phyloP scores from a whole-genome alignment of 2,888 invertebrate genomes.

The Euproctis similis region DNA sequence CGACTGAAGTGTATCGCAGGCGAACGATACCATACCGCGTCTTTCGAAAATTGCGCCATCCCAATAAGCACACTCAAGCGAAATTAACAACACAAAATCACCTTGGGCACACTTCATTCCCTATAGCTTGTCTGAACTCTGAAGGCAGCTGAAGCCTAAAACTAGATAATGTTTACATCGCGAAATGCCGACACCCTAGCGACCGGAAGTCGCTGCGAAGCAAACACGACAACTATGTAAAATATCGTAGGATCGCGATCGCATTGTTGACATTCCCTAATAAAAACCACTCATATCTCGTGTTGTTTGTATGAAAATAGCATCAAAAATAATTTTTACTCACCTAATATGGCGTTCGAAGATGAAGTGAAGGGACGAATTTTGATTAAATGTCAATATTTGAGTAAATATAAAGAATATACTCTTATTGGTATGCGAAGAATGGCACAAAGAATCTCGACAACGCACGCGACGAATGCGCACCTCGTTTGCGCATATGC shows the following conservation, averaged over 20 bases:
- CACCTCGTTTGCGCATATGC: slow-evolving; percentile 87
- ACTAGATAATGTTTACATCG: slow-evolving; percentile 76
- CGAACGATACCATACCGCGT: slow-evolving; percentile 76
- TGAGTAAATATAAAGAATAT: slow-evolving; percentile 83
- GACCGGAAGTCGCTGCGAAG: slow-evolving; percentile 76
- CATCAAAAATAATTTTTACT: slow-evolving; percentile 77
- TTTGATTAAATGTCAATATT: slow-evolving; percentile 79
- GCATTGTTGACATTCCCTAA: slow-evolving; percentile 83
- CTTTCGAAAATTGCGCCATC: slow-evolving; percentile 78
- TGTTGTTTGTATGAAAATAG: slow-evolving; percentile 78
- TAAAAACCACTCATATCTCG: slow-evolving; percentile 78
- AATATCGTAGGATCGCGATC: slow-evolving; percentile 85
- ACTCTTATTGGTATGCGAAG: slow-evolving; percentile 93
- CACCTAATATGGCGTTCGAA: slow-evolving; percentile 82
- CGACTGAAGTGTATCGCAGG: slow-evolving; percentile 77
- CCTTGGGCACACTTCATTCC: slow-evolving; percentile 72
- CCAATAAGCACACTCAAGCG: slow-evolving; percentile 72
- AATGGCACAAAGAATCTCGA: slow-evolving; percentile 98
- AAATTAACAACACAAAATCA: slow-evolving; percentile 74
- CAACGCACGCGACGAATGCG: slow-evolving; percentile 92
- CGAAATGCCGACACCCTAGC: slow-evolving; percentile 73
- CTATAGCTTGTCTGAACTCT: slow-evolving; percentile 60
- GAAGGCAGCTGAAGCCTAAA: slow-evolving; percentile 59
- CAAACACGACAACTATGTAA: slow-evolving; percentile 86
- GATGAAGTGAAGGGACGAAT: slow-evolving; percentile 79